These are phyloP conservation scores for Xestia rhomboidea DNA, from an alignment of 2,888 invertebrate species.

Conservation along the genomic window DNA sequence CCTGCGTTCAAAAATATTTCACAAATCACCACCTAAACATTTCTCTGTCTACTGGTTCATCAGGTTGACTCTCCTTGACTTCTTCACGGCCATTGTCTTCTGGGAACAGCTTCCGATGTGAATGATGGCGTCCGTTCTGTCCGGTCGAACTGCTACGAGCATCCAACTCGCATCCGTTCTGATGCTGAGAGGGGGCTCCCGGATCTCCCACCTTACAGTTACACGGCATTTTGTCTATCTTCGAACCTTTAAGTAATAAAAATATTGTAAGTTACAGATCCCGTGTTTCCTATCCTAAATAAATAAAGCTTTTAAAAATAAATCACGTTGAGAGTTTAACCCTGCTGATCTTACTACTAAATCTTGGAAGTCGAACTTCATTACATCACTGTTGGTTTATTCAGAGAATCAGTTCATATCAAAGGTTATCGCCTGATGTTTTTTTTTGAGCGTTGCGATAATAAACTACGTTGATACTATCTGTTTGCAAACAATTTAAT, in stretches of 20 bases:
- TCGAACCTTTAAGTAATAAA: constrained; percentile 26
- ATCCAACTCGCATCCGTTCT: constrained; percentile 72
- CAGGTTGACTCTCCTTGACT: constrained; percentile 42
- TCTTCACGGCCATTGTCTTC: constrained; percentile 70
- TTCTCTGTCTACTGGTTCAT: constrained; percentile 67
- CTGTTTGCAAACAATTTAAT: constrained; percentile 69
- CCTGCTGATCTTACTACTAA: neutral
- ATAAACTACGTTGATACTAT: constrained; percentile 55
- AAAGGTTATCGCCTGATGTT: constrained; percentile 60
- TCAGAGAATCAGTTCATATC: constrained; percentile 33
- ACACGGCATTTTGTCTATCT: constrained; percentile 74
- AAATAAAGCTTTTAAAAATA: neutral
- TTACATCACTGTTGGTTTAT: constrained; percentile 23
- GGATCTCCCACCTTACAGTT: constrained; percentile 72
- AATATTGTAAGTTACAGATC: constrained; percentile 3
- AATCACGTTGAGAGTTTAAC: constrained; percentile 5
- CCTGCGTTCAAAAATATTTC: constrained; percentile 16
- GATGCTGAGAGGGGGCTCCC: constrained; percentile 67
- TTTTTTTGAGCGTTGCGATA: constrained; percentile 49
- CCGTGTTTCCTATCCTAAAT: neutral
- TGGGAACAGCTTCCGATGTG: constrained; percentile 78
- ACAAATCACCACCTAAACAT: constrained; percentile 78
- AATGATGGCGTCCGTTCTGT: constrained; percentile 70
- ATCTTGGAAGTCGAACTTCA: neutral
- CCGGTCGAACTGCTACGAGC: constrained; percentile 52